Percentiles rank a stretch among this genome's conserved stretches.
phyloP scores from a whole-genome alignment of 2,113 vertebrate species.

The Crotalus tigris region DNA sequence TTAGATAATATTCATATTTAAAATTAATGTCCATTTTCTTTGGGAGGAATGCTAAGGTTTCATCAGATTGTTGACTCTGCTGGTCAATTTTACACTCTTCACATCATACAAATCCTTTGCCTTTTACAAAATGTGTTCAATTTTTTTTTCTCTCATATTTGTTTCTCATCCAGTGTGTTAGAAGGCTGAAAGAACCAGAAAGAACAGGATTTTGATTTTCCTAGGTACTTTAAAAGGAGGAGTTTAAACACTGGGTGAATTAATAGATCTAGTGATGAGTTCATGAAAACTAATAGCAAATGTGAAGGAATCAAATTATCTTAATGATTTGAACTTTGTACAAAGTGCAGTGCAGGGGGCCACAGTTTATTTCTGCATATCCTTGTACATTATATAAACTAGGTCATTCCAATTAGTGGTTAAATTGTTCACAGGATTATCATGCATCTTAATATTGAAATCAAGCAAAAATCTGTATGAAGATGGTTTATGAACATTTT shows the following conservation, averaged over 20 bases:
- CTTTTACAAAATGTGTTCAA: not conserved
- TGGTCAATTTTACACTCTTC: not conserved
- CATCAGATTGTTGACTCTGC: not conserved
- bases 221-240: not conserved
- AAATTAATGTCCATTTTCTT: not conserved
- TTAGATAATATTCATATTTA: not conserved
- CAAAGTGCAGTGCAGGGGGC: not conserved
- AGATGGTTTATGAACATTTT: not conserved
- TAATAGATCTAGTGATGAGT: constrained; percentile 2
- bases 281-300: constrained; percentile 11
- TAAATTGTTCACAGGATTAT: not conserved
- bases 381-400: not conserved
- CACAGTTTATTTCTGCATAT: not conserved
- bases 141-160: not conserved
- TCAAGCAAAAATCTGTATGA: not conserved
- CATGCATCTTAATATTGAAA: constrained; percentile 26
- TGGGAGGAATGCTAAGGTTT: not conserved
- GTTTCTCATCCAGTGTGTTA: not conserved
- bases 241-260: not conserved
- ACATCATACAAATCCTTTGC: not conserved
- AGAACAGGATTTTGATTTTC: not conserved
- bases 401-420: not conserved
- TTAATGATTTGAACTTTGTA: constrained; percentile 1
- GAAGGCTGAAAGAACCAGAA: not conserved
- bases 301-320: constrained; percentile 9